Evolutionary conservation across 2,888 invertebrate genomes (phyloP).

Genomic region (Pristionchus entomophagus): DNA sequence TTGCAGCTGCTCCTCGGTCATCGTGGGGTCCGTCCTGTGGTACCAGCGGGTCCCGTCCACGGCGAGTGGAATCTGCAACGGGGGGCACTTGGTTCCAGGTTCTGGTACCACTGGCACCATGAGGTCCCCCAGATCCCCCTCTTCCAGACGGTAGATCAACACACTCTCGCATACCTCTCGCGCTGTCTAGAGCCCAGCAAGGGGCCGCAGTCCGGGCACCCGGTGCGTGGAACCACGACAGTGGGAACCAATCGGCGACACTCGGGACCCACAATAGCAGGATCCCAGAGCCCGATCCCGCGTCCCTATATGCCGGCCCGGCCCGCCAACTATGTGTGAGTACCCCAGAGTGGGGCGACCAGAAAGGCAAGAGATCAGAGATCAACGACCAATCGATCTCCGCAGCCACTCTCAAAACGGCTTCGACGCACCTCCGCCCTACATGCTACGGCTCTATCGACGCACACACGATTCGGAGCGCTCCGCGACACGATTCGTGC

Average conservation of each 20-base stretch:
- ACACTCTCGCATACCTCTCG: constrained; percentile 27
- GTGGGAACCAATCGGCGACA: no score
- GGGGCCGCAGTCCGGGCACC: neutral
- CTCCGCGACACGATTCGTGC: constrained; percentile 7
- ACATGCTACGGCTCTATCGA: neutral
- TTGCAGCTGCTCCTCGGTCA: constrained; percentile 52
- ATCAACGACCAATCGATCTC: neutral
- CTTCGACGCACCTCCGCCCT: constrained; percentile 11
- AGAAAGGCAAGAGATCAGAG: constrained; percentile 15
- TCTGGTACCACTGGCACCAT: neutral
- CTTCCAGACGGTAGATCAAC: no score
- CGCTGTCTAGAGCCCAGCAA: neutral
- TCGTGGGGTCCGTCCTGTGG: constrained; percentile 41
- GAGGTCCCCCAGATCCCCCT: neutral
- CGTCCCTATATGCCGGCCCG: neutral
- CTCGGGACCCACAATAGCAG: neutral
- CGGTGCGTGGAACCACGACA: neutral
- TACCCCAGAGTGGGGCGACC: neutral
- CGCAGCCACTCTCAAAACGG: neutral
- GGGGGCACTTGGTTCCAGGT: neutral
- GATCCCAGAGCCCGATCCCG: neutral
- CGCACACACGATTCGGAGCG: constrained; percentile 35
- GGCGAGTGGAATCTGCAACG: constrained; percentile 49
- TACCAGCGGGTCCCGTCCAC: constrained; percentile 51
- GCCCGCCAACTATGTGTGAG: constrained; percentile 21